Evolutionary conservation across 2,888 invertebrate species (phyloP).

Genomic region (Caenorhabditis japonica): DNA sequence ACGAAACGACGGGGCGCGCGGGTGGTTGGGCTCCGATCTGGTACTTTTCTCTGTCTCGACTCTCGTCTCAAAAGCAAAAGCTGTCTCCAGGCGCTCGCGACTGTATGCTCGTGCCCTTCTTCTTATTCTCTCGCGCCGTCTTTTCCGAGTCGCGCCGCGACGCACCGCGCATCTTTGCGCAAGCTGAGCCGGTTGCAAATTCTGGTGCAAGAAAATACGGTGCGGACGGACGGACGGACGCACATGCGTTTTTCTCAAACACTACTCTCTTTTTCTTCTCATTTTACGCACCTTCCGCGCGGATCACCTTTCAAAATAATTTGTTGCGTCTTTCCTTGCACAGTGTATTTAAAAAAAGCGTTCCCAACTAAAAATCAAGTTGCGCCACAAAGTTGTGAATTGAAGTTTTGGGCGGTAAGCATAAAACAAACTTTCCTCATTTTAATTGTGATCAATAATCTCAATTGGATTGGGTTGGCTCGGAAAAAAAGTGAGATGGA

Average conservation of each 20-base stretch:
- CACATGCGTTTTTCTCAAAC: slow-evolving; percentile 42
- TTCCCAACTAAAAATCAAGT: too few species aligned
- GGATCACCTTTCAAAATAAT: slow-evolving; percentile 28
- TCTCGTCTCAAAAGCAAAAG: slow-evolving; percentile 6
- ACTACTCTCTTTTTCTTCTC: slow-evolving; percentile 16
- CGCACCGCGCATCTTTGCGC: slow-evolving; percentile 31
- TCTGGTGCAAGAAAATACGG: slow-evolving; percentile 22
- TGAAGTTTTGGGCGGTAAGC: too few species aligned
- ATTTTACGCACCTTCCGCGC: slow-evolving; percentile 19
- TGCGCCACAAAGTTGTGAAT: too few species aligned
- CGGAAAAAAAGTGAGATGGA: too few species aligned
- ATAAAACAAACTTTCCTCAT: too few species aligned
- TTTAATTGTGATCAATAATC: too few species aligned
- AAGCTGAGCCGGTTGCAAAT: slow-evolving; percentile 42
- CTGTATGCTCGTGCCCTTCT: slow-evolving; percentile 13
- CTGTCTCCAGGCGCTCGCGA: not conserved
- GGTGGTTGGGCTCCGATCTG: slow-evolving; percentile 6
- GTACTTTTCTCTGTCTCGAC: slow-evolving; percentile 11
- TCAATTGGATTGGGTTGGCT: too few species aligned
- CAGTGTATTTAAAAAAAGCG: too few species aligned
- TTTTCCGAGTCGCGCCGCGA: slow-evolving; percentile 31
- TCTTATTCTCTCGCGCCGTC: slow-evolving; percentile 22
- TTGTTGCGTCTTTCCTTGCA: too few species aligned
- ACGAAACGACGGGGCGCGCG: slow-evolving; percentile 13
- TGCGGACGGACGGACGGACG: too few species aligned